phyloP scores from a whole-genome alignment of 2,888 invertebrate genomes.

The Alviniconcha strummeri region DNA sequence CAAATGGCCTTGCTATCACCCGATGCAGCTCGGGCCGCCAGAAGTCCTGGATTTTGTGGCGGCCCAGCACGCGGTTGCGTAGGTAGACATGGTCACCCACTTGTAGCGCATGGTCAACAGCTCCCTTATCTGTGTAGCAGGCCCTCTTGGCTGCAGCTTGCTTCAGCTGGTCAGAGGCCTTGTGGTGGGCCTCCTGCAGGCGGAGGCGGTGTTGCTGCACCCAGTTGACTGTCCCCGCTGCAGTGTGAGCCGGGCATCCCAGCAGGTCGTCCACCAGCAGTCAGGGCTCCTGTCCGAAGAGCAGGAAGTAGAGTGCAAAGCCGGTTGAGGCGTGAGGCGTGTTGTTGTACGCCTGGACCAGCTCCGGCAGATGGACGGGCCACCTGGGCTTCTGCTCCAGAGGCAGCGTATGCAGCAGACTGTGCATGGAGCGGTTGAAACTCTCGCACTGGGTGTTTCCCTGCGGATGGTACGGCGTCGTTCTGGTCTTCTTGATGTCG shows the following conservation, averaged over 20 bases:
- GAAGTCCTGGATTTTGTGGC: constrained; percentile 21
- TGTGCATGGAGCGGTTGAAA: constrained; percentile 47
- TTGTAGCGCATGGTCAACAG: not conserved
- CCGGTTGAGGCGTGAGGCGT: constrained; percentile 45
- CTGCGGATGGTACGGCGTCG: constrained; percentile 46
- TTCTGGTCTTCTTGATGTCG: constrained; percentile 42
- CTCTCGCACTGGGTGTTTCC: constrained; percentile 47
- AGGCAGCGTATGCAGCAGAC: constrained; percentile 41
- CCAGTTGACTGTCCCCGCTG: constrained; percentile 14
- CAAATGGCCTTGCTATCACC: no score
- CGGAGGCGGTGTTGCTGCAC: constrained; percentile 13
- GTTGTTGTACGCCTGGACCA: constrained; percentile 42
- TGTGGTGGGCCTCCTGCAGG: no score
- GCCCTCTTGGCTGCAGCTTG: not conserved
- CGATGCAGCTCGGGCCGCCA: no score
- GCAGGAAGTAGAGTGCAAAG: constrained; percentile 38
- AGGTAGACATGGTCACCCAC: not conserved
- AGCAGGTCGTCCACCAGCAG: constrained; percentile 34
- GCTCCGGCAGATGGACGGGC: no score
- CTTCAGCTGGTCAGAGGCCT: no score
- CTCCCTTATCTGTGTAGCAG: no score
- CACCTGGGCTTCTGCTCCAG: constrained; percentile 43
- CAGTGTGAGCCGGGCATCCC: not conserved
- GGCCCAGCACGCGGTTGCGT: not conserved
- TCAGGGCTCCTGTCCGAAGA: constrained; percentile 41